These are phyloP conservation scores for Helobdella robusta DNA, from an alignment of 2,888 invertebrate species.

Conservation along the genomic window DNA sequence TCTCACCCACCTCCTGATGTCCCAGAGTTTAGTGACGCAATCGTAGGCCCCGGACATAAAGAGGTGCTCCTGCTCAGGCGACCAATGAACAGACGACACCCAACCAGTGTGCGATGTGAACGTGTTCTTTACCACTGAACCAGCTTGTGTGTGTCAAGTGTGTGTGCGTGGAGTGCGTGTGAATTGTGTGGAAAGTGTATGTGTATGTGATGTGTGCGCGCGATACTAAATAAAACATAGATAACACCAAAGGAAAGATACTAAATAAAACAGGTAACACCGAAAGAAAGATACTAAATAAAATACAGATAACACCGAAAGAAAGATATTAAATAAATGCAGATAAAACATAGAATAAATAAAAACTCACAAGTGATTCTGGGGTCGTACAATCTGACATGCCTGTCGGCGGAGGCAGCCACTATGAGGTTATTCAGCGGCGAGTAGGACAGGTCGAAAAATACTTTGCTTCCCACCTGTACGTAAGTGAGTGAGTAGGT, in stretches of 20 bases:
- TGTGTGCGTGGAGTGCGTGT: background rate
- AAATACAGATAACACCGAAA: background rate
- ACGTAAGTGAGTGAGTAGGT: background rate
- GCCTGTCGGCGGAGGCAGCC: slow-evolving; percentile 80
- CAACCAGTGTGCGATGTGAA: slow-evolving; percentile 81
- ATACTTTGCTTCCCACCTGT: slow-evolving; percentile 17
- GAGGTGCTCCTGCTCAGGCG: slow-evolving; percentile 65
- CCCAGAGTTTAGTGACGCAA: slow-evolving; percentile 85
- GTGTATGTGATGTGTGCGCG: background rate
- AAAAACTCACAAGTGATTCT: slow-evolving; percentile 57
- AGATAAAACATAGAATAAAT: slow-evolving; percentile 16
- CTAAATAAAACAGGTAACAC: background rate
- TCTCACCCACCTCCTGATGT: slow-evolving; percentile 71
- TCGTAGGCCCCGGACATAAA: slow-evolving; percentile 91
- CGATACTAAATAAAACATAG: background rate
- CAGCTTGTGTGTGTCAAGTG: slow-evolving; percentile 63
- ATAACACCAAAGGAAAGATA: too few relatives aligned
- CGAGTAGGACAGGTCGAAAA: slow-evolving; percentile 24
- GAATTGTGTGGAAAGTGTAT: background rate
- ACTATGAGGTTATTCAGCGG: slow-evolving; percentile 63
- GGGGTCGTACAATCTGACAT: slow-evolving; percentile 82
- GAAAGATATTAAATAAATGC: background rate
- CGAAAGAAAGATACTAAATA: background rate
- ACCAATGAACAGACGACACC: slow-evolving; percentile 86
- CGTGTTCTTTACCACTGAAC: slow-evolving; percentile 72